Conservation (phyloP, 2,888 invertebrate genomes). For the Lypha dubia region DNA sequence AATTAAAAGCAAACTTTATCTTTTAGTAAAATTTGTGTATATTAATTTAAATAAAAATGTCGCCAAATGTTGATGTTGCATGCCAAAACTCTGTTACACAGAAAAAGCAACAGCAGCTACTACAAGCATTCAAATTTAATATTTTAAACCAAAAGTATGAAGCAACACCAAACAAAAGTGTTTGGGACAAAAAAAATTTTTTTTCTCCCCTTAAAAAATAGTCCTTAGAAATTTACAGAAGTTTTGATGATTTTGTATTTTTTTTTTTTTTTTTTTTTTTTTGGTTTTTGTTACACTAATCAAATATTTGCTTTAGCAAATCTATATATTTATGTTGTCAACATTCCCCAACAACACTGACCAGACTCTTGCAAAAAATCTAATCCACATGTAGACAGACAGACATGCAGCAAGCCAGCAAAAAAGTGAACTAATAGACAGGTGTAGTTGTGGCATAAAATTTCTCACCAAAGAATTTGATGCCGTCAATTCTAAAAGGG, state of each 20-base stretch:
- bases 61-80: conserved; percentile 67
- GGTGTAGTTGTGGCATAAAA: conserved; percentile 75
- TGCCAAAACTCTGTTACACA: conserved; percentile 63
- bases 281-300: conserved; percentile 58
- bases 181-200: conserved; percentile 23
- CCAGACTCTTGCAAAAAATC: conserved; percentile 3
- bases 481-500: conserved; percentile 8
- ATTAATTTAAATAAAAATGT: conserved; percentile 77
- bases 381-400: conserved; percentile 5
- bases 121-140: conserved; percentile 48
- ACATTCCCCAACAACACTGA: neutral
- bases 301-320: conserved; percentile 71
- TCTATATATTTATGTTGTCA: conserved; percentile 17
- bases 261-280: too few relatives aligned
- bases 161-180: conserved; percentile 15
- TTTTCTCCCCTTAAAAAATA: neutral
- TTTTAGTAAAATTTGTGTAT: conserved; percentile 75
- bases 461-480: conserved; percentile 73
- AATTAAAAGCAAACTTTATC: conserved; percentile 78
- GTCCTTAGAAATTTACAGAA: conserved; percentile 43
- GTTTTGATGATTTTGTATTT: conserved; percentile 27
- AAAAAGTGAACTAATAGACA: conserved; percentile 64
- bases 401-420: neutral
- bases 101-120: conserved; percentile 48
- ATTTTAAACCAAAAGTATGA: conserved; percentile 43